These are phyloP conservation scores for Drosophila truncata DNA, from an alignment of 1,140 invertebrate genomes.

Conservation along the genomic window DNA sequence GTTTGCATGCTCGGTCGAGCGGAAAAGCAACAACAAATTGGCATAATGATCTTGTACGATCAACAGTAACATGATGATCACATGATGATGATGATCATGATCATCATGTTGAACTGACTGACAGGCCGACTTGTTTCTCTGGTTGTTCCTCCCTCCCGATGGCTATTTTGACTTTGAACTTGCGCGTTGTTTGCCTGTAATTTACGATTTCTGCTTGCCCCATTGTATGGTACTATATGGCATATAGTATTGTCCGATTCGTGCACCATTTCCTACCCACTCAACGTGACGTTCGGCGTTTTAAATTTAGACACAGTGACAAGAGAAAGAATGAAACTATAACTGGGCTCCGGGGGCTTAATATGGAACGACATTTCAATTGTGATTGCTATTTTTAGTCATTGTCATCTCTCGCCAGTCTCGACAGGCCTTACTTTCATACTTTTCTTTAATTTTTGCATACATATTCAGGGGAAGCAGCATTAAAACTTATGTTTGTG, in stretches of 20 bases:
- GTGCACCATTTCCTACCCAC: slow-evolving; percentile 65
- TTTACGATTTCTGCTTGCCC: slow-evolving; percentile 53
- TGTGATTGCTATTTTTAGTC: slow-evolving; percentile 79
- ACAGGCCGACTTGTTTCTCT: slow-evolving; percentile 31
- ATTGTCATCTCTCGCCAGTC: slow-evolving; percentile 70
- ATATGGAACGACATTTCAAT: slow-evolving; percentile 82
- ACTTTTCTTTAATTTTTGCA: slow-evolving; percentile 63
- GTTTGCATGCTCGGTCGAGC: slow-evolving; percentile 79
- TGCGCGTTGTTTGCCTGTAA: slow-evolving; percentile 54
- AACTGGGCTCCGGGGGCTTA: slow-evolving; percentile 50
- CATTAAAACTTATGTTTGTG: slow-evolving; percentile 33
- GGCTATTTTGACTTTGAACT: slow-evolving; percentile 74
- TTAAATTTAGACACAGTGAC: slow-evolving; percentile 79
- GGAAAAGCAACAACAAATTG: slow-evolving; percentile 74
- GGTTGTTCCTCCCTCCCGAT: slow-evolving; percentile 7
- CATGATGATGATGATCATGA: slow-evolving; percentile 11
- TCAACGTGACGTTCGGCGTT: slow-evolving; percentile 58
- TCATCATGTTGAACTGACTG: slow-evolving; percentile 42
- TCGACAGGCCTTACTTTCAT: slow-evolving; percentile 26
- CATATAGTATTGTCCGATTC: slow-evolving; percentile 42
- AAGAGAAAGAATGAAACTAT: slow-evolving; percentile 33
- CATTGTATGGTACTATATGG: slow-evolving; percentile 23
- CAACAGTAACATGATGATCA: slow-evolving; percentile 30
- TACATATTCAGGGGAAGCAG: slow-evolving; percentile 59
- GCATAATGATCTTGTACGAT: slow-evolving; percentile 68